Conservation (phyloP, 2,113 vertebrate species). For the Apteryx mantelli region DNA sequence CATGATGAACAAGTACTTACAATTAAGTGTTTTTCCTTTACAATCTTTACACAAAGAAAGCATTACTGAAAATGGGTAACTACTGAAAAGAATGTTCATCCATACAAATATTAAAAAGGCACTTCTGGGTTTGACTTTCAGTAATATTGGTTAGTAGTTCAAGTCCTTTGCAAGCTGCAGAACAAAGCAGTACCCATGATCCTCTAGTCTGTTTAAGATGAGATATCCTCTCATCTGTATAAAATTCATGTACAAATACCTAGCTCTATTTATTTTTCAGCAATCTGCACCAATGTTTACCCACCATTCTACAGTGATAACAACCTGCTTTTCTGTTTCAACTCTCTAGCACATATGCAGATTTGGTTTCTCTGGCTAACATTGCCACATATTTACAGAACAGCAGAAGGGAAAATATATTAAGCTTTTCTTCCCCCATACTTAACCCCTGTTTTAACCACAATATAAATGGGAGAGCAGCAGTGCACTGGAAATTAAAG, state of each 20-base stretch:
- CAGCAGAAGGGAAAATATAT: background rate
- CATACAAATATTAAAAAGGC: background rate
- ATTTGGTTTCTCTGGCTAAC: background rate
- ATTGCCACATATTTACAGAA: background rate
- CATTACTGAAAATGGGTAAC: background rate
- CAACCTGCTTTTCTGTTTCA: background rate
- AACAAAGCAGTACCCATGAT: background rate
- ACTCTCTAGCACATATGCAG: background rate
- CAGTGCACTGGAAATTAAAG: background rate
- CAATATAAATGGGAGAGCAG: background rate
- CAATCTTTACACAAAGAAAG: background rate
- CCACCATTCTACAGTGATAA: background rate
- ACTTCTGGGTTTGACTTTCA: background rate
- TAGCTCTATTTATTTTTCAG: background rate
- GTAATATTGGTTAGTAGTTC: background rate
- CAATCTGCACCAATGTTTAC: background rate
- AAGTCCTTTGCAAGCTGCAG: background rate
- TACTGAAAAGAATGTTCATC: background rate
- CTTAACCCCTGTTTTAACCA: background rate
- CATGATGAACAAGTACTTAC: background rate
- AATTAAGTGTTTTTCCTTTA: background rate
- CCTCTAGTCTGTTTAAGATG: background rate
- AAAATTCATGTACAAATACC: background rate
- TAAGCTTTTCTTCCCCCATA: background rate
- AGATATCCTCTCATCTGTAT: background rate